A percentile compares a stretch with the other conserved stretches of the same genome.
phyloP scores from a whole-genome alignment of 2,888 invertebrate genomes.

The Cremastinae sp. region DNA sequence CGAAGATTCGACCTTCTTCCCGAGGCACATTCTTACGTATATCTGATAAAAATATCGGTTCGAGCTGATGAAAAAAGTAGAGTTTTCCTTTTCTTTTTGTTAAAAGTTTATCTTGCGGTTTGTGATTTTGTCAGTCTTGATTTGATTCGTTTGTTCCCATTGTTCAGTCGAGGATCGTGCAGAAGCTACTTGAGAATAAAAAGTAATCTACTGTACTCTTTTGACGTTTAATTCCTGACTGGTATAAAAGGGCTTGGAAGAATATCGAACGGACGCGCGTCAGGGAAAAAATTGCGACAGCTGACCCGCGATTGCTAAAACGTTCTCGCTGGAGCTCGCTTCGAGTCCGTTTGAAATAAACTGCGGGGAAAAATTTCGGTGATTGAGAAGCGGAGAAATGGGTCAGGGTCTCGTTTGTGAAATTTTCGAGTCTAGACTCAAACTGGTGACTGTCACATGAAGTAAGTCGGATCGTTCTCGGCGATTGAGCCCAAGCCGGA shows the following conservation, averaged over 20 bases:
- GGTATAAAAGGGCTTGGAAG: no score
- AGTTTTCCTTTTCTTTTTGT: not conserved
- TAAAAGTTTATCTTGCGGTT: not conserved
- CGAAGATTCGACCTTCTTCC: no score
- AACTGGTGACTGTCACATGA: slow-evolving; percentile 69
- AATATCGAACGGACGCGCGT: no score
- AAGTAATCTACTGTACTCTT: no score
- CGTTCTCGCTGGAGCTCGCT: slow-evolving; percentile 52
- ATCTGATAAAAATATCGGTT: not conserved
- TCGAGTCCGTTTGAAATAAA: not conserved
- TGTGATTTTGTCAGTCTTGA: no score
- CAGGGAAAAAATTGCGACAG: slow-evolving; percentile 32
- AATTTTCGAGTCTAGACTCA: not conserved
- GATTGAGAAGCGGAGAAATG: slow-evolving; percentile 14
- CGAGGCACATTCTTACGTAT: no score
- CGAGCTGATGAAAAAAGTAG: not conserved
- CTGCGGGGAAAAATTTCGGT: slow-evolving; percentile 41
- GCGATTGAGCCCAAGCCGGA: slow-evolving; percentile 74
- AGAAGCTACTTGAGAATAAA: no score
- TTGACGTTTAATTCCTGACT: no score
- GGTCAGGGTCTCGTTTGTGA: not conserved
- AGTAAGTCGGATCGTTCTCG: slow-evolving; percentile 76
- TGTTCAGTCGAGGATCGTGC: no score
- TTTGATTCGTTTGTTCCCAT: no score
- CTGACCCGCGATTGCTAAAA: slow-evolving; percentile 48